Evolutionary conservation across 2,797 vertebrate genomes (phyloP).

Genomic region (Fistularia tabacaria): DNA sequence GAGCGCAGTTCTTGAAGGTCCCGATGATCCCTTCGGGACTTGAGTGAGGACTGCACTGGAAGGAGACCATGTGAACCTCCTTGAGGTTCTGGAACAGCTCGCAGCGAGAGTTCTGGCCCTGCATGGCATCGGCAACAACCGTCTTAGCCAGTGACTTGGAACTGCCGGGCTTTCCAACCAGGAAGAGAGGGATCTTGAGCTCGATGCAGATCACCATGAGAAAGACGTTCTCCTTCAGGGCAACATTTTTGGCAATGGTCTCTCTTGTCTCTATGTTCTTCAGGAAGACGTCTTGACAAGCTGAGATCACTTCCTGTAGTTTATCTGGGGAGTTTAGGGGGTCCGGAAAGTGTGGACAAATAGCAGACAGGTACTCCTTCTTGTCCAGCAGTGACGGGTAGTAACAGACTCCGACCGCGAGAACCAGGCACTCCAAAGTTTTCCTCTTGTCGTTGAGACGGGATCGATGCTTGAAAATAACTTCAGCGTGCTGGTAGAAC

Average conservation of each 20-base stretch:
- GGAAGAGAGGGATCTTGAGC: constrained; percentile 91
- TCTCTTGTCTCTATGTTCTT: constrained; percentile 78
- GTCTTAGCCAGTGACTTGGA: constrained; percentile 98
- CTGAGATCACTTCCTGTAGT: constrained; percentile 78
- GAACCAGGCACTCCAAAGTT: constrained; percentile 86
- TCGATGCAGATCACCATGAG: constrained; percentile 99
- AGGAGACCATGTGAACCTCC: constrained; percentile 92
- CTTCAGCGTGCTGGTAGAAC: constrained; percentile 76
- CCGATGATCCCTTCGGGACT: constrained; percentile 95
- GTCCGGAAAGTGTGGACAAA: constrained; percentile 72
- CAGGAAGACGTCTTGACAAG: constrained; percentile 88
- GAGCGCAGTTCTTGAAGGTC: constrained; percentile 92
- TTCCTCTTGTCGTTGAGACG: constrained; percentile 17
- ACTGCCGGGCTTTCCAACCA: constrained; percentile 96
- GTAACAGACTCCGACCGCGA: constrained; percentile 89
- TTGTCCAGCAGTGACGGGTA: constrained; percentile 88
- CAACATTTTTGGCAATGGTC: constrained; percentile 88
- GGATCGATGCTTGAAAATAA: constrained; percentile 68
- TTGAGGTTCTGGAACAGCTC: constrained; percentile 87
- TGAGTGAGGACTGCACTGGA: constrained; percentile 97
- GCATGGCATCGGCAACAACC: constrained; percentile 93
- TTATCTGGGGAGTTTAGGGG: constrained; percentile 64
- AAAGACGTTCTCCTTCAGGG: constrained; percentile 95
- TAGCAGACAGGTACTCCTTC: constrained; percentile 69
- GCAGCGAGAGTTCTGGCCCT: constrained; percentile 86